Percentiles rank a stretch among this genome's conserved stretches.
Evolutionary conservation across 2,797 vertebrate genomes (phyloP).

Genomic region (Phrynocephalus vlangalii): DNA sequence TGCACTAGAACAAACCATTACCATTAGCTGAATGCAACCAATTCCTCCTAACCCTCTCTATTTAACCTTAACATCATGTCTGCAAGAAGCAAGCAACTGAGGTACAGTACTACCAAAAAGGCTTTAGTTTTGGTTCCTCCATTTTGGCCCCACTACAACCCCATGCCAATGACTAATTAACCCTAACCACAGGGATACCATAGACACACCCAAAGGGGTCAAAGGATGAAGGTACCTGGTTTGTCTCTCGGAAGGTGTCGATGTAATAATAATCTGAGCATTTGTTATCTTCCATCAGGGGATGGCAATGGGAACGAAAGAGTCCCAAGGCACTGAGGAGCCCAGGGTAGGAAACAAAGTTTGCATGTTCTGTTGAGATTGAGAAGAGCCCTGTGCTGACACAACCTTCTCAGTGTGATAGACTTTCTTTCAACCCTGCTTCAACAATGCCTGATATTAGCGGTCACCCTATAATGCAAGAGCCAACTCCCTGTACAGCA

Average conservation of each 20-base stretch:
- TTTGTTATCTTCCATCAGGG: too few species aligned
- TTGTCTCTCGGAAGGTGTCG: not conserved
- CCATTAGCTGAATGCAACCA: not conserved
- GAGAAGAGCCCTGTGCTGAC: not conserved
- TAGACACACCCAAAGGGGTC: not conserved
- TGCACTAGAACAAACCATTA: not conserved
- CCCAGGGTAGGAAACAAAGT: not conserved
- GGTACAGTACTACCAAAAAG: not conserved
- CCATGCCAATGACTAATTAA: too few species aligned
- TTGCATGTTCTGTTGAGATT: not conserved
- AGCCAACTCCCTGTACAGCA: not conserved
- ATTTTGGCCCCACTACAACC: not conserved
- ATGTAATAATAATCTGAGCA: not conserved
- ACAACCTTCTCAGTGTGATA: too few species aligned
- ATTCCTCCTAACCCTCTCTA: too few species aligned
- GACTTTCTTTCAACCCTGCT: not conserved
- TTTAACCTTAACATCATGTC: not conserved
- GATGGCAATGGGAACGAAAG: not conserved
- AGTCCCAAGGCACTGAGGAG: too few species aligned
- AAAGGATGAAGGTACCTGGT: not conserved
- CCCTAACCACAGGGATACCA: not conserved
- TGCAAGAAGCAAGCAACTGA: not conserved
- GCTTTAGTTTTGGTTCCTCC: not conserved
- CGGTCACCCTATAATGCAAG: not conserved
- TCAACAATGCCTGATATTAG: too few species aligned